Evolutionary conservation across 2,888 invertebrate species (phyloP).

Genomic region (Ctenicera cuprea): DNA sequence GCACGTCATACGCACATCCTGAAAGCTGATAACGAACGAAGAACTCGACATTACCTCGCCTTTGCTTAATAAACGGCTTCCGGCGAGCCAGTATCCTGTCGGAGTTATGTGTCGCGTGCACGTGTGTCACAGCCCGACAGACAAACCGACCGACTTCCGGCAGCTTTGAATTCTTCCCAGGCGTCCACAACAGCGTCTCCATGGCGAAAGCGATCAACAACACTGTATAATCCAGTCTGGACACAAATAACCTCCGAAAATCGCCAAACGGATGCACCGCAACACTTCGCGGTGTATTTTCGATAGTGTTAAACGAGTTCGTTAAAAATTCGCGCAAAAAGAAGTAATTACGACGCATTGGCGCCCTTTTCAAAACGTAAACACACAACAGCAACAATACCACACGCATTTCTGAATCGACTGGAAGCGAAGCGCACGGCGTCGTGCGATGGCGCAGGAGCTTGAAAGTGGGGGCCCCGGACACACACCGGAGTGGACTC

Average conservation of each 20-base stretch:
- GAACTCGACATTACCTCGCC: conserved; percentile 58
- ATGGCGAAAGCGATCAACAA: conserved; percentile 47
- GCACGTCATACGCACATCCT: conserved; percentile 47
- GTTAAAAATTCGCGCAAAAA: conserved; percentile 19
- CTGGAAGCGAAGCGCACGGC: conserved; percentile 44
- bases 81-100: conserved; percentile 66
- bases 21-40: conserved; percentile 47
- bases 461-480: conserved; percentile 42
- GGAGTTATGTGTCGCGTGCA: conserved; percentile 64
- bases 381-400: conserved; percentile 37
- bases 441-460: conserved; percentile 47
- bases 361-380: conserved; percentile 48
- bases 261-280: not conserved
- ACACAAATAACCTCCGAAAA: conserved; percentile 24
- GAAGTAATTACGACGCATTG: conserved; percentile 42
- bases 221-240: conserved; percentile 40
- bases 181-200: conserved; percentile 45
- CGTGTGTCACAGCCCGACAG: conserved; percentile 64
- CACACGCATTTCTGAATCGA: conserved; percentile 49
- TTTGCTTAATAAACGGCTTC: conserved; percentile 65
- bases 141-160: conserved; percentile 58
- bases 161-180: conserved; percentile 46
- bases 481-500: conserved; percentile 59
- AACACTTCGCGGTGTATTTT: not conserved
- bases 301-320: not conserved